phyloP scores from a whole-genome alignment of 2,113 vertebrate species.

The Lophochroa leadbeateri region DNA sequence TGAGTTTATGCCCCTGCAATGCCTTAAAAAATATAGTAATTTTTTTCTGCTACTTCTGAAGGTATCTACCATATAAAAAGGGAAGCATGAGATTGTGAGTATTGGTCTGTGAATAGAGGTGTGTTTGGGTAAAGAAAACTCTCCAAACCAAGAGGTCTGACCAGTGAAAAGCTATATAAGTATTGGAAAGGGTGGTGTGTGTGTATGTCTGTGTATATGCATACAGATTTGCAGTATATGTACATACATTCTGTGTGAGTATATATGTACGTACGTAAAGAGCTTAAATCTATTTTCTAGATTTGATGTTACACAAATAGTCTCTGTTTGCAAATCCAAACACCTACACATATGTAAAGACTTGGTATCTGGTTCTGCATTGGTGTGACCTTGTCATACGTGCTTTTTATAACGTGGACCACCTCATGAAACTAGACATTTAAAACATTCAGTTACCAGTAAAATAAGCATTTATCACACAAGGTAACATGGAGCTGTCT shows the following conservation, averaged over 20 bases:
- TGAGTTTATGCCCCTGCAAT: background rate
- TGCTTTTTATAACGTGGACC: background rate
- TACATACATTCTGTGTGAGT: background rate
- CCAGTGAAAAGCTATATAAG: background rate
- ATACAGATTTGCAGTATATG: background rate
- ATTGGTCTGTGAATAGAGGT: background rate
- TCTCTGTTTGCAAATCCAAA: background rate
- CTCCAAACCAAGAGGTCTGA: background rate
- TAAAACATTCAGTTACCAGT: background rate
- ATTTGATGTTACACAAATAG: background rate
- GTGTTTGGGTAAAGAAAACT: background rate
- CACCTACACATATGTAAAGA: background rate
- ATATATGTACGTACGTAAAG: background rate
- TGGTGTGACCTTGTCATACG: background rate
- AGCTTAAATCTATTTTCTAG: background rate
- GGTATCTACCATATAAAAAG: background rate
- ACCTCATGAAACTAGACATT: background rate
- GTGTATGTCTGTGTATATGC: background rate
- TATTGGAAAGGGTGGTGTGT: background rate
- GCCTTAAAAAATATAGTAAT: background rate
- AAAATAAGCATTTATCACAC: constrained; percentile 18
- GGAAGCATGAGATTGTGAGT: background rate
- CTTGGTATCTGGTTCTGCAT: background rate
- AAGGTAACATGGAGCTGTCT: background rate
- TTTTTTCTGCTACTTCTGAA: background rate